Evolutionary conservation across 2,113 vertebrate species (phyloP), one percentile per base, ranked within the genome.

Genomic region (Ploceus nigricollis): DNA sequence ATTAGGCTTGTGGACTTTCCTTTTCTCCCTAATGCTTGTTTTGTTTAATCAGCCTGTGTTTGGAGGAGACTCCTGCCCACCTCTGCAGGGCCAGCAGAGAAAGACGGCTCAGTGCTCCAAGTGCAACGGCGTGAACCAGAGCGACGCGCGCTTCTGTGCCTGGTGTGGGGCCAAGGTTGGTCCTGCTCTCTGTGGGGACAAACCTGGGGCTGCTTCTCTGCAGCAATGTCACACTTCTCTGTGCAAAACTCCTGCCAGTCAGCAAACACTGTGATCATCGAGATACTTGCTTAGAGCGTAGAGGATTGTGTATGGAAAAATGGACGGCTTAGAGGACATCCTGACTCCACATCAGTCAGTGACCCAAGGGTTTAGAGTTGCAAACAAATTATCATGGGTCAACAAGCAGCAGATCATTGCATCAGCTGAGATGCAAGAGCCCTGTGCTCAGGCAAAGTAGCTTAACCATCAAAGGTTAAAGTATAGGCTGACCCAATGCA

Each of bases 81-180:
- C 95, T 70, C 63, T 64, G 6, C 92, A 82, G 15, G 83, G 65
- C 58, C 94, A 84, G 45, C 94, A 93, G 13, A 56, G 82, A 60
- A 98, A 97, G 94, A 98, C 53, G 63, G 44, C 97, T 51, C 94
- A 54, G 25, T 99, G 99, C 94, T 98, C 97, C 60, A 98, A 97
- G 35, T 99, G 99, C 95, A 93, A 90, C 15, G 94, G 95, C 3
- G 25, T 90, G 28, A 99, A 99, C 90, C 96, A 61, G 31, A 31
- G 57, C 1, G 94, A 98, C 5, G 98, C 98, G 15, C 93, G 90
- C 82, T 99, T 98, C 98, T 99, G 99, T 9, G 98, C 98, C 97
- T 98, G 98, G 98, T 99, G 98, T 39, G 98, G 99, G 68, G 96
- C 97, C 81, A 98, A 99, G 98, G 98, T 98, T 96, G 90, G 37